A percentile compares a stretch with the other conserved stretches of the same genome.
phyloP scores from a whole-genome alignment of 1,140 invertebrate species.

The Thaumatotibia leucotreta region DNA sequence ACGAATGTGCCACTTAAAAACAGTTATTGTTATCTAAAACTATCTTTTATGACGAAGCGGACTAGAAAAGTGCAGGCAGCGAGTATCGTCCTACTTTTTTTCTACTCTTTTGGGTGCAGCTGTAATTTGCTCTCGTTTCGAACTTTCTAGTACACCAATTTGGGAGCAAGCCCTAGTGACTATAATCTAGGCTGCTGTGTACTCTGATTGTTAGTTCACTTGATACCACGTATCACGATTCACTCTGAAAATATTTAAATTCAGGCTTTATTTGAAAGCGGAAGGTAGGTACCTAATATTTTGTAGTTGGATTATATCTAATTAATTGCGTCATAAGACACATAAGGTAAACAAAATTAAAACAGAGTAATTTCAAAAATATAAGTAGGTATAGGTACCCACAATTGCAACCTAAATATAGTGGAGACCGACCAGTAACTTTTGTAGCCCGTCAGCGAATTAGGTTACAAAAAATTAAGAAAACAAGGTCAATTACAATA shows the following conservation, averaged over 20 bases:
- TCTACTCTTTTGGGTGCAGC: conserved; percentile 3
- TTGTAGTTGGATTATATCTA: neutral
- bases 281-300: too few relatives aligned
- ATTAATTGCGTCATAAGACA: neutral
- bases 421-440: neutral
- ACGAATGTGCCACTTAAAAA: neutral
- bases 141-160: conserved; percentile 3
- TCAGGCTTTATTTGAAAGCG: too few relatives aligned
- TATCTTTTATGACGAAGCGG: neutral
- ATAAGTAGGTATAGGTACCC: neutral
- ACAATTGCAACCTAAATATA: neutral
- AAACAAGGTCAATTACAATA: neutral
- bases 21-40: neutral
- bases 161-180: neutral
- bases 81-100: neutral
- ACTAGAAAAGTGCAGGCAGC: neutral
- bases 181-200: neutral
- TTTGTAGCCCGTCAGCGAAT: neutral
- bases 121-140: conserved; percentile 7
- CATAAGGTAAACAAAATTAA: neutral
- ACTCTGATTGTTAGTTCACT: neutral
- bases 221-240: too few relatives aligned
- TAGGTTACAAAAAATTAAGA: neutral
- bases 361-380: neutral
- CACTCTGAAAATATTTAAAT: too few relatives aligned